These are phyloP conservation scores for Aramus guarauna DNA, from an alignment of 2,113 vertebrate genomes.

Conservation along the genomic window DNA sequence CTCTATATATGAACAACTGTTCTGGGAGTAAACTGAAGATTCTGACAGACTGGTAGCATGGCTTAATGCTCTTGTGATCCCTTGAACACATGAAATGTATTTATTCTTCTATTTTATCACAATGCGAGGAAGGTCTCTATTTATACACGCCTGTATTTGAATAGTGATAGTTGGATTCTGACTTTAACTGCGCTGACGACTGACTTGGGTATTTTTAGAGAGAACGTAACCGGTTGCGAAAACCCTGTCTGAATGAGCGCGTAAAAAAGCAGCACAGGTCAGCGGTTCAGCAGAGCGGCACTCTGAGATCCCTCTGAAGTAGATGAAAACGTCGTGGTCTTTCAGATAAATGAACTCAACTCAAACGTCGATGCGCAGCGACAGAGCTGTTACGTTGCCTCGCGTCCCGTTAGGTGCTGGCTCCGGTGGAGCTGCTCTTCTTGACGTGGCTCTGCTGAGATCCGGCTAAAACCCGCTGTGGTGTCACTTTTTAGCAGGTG, in stretches of 20 bases:
- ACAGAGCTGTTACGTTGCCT: not conserved
- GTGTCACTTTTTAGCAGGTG: too few relatives aligned
- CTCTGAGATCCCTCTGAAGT: not conserved
- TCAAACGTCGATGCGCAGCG: rapidly evolving
- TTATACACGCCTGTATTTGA: not conserved
- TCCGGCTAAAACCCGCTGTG: rapidly evolving
- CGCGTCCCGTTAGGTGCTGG: rapidly evolving
- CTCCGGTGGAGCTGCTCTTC: not conserved
- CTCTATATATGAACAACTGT: not conserved
- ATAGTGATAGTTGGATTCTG: not conserved
- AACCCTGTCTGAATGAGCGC: not conserved
- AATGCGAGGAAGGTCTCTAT: not conserved
- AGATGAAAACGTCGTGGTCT: not conserved
- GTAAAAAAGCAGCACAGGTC: not conserved
- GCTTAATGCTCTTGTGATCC: not conserved
- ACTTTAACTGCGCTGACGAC: not conserved
- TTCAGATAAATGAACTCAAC: too few relatives aligned
- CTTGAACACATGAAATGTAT: not conserved
- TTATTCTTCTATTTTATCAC: not conserved
- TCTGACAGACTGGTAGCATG: not conserved
- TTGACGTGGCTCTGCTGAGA: not conserved
- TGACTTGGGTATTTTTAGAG: not conserved
- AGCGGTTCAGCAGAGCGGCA: rapidly evolving
- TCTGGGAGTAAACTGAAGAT: not conserved
- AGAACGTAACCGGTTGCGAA: rapidly evolving